A percentile compares a stretch with the other conserved stretches of the same genome.
These are phyloP conservation scores for Macrotis lagotis DNA, from an alignment of 2,113 vertebrate genomes.

Conservation along the genomic window DNA sequence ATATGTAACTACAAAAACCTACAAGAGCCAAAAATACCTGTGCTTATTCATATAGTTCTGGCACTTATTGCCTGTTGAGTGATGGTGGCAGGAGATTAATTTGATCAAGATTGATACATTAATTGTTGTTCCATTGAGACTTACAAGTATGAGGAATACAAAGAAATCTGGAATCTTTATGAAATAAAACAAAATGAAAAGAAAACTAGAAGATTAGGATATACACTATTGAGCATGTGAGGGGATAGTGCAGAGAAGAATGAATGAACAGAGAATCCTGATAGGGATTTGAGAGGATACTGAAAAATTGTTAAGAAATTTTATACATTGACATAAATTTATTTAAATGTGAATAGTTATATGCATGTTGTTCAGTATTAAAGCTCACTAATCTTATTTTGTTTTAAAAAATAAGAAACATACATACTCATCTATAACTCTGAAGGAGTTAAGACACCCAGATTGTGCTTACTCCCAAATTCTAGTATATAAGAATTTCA, in stretches of 20 bases:
- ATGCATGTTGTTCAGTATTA: neutral
- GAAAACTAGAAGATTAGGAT: neutral
- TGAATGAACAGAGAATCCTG: neutral
- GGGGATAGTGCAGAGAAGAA: neutral
- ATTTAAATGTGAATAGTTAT: neutral
- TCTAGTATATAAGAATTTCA: neutral
- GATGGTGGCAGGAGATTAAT: neutral
- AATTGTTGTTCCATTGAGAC: neutral
- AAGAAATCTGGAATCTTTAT: neutral
- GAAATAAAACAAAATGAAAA: neutral
- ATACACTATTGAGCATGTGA: neutral
- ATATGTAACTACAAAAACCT: neutral
- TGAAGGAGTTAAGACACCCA: neutral
- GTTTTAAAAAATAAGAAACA: neutral
- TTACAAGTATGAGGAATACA: neutral
- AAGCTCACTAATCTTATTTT: neutral
- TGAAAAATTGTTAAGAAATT: neutral
- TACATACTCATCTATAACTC: neutral
- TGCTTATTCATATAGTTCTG: neutral
- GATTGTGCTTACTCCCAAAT: neutral
- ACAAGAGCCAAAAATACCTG: neutral
- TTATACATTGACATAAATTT: neutral
- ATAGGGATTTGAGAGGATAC: neutral
- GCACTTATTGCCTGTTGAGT: neutral
- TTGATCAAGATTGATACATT: neutral